Base-by-base conservation (phyloP, 1,140 invertebrate genomes). In the Pseudoatta argentina region DNA sequence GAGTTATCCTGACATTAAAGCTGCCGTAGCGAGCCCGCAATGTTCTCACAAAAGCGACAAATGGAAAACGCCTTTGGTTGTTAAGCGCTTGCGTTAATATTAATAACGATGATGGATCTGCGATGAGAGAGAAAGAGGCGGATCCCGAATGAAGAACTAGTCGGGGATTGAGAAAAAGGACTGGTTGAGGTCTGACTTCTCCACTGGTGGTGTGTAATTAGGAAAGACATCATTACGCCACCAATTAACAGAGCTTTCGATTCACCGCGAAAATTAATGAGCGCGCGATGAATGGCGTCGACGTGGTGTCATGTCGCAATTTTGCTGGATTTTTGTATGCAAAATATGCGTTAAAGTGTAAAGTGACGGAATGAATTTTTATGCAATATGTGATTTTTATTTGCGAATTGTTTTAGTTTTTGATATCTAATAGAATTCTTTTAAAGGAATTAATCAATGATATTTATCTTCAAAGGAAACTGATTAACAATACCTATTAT, bases 91-190 rank as follows among this genome's bases (percentile, higher is more conserved):
- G 73, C 85, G 79, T 88, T 88, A 86, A 86, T 57, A 79, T 91
- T 91, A 91, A 91, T 91, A 91, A 92, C 66, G 71, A 88, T 91
- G 89, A 92, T 92, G 90, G 91, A 85, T 82, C 71, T 61, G 85
- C 78, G 85, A 87, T 34, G 14, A 57, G 21, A n/a, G 27, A 39
- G 10, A 30, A 14, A 64, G n/a, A 51, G 30, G 10, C 12, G 24
- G 30, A 34, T 16, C 61, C 39, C 3, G 34, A 69, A 53, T 21
- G 69, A 61, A n/a, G 39, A 24, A 14, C 21, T 24, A 39, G 30
- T 53, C 7, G 21, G 18, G 18, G 27, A 27, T 44, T 69, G 51
- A 12, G 3, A 39, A 16, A 39, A 27, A 55, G 24, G 24, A 30
- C 30, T 53, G 48, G 44, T 59, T 34, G 63, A 71, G 21, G 0